Evolutionary conservation across 1,140 invertebrate species (phyloP).

Genomic region (Pachyrhynchus sulphureomaculatus): DNA sequence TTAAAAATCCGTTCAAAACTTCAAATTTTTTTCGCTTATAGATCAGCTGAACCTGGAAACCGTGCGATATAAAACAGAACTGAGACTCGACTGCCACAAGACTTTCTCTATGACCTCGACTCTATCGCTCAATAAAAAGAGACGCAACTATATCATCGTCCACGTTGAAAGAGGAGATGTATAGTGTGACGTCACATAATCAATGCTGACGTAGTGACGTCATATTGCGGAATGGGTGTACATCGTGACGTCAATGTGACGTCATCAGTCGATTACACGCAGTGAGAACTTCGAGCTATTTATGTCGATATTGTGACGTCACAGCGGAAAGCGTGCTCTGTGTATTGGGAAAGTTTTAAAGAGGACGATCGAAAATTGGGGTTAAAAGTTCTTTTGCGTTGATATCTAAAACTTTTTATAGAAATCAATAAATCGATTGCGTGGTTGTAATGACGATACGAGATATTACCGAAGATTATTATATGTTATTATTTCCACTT

Average conservation of each 20-base stretch:
- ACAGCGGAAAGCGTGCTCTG: constrained; percentile 5
- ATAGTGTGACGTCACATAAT: constrained; percentile 39
- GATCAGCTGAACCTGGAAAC: constrained; percentile 31
- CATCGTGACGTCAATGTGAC: constrained; percentile 35
- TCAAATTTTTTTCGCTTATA: background rate
- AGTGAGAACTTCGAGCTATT: constrained; percentile 22
- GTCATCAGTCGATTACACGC: constrained; percentile 30
- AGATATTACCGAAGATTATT: too few relatives aligned
- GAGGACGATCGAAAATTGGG: background rate
- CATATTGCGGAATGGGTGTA: constrained; percentile 34
- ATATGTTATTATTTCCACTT: too few relatives aligned
- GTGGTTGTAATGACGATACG: background rate
- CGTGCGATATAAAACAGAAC: constrained; percentile 27
- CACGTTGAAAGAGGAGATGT: constrained; percentile 4
- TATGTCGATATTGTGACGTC: constrained; percentile 26
- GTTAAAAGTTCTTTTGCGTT: background rate
- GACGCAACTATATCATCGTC: constrained; percentile 14
- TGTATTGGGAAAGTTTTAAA: background rate
- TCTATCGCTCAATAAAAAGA: constrained; percentile 37
- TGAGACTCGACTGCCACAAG: constrained; percentile 40
- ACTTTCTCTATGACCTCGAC: constrained; percentile 49
- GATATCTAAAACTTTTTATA: background rate
- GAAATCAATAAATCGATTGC: constrained; percentile 1
- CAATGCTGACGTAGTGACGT: constrained; percentile 43
- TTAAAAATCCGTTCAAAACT: background rate